phyloP scores from a whole-genome alignment of 2,888 invertebrate genomes.

The Geotrupes spiniger region DNA sequence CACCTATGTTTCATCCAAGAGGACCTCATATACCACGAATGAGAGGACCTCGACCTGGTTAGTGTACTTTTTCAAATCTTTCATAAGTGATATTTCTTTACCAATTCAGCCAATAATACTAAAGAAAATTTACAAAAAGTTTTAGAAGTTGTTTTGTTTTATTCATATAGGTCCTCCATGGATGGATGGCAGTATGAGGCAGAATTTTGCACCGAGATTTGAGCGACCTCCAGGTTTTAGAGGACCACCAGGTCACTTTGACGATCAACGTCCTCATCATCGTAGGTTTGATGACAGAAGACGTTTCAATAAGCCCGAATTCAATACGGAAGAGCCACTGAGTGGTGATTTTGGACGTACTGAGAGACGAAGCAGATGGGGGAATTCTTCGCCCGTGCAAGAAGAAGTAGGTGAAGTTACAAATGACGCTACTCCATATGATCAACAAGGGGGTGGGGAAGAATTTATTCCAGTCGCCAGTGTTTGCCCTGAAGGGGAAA shows the following conservation, averaged over 20 bases:
- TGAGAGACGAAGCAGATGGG: conserved; percentile 35
- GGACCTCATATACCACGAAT: conserved; percentile 30
- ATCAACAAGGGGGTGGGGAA: conserved; percentile 14
- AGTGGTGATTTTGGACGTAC: conserved; percentile 18
- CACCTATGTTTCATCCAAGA: conserved; percentile 36
- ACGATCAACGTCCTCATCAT: conserved; percentile 36
- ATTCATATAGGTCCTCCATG: conserved; percentile 44
- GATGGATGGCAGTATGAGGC: conserved; percentile 51
- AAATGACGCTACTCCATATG: conserved; percentile 9
- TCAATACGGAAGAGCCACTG: conserved; percentile 9
- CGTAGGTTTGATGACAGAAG: conserved; percentile 37
- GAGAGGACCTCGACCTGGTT: conserved; percentile 34
- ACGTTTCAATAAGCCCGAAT: conserved; percentile 24
- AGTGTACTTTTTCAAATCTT: conserved; percentile 14
- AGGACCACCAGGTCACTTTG: conserved; percentile 41
- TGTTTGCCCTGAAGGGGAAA: conserved; percentile 23
- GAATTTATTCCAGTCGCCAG: conserved; percentile 15
- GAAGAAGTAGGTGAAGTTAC: neutral
- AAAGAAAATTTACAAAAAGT: too few relatives aligned
- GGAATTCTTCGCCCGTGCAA: conserved; percentile 32
- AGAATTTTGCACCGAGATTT: conserved; percentile 47
- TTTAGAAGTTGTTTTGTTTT: too few relatives aligned
- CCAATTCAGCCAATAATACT: too few relatives aligned
- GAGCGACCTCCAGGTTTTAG: conserved; percentile 46
- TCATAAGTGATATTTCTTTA: too few relatives aligned